A percentile compares a stretch with the other conserved stretches of the same genome.
These are phyloP conservation scores for Sweltsa coloradensis DNA, from an alignment of 1,140 invertebrate species.

Conservation along the genomic window DNA sequence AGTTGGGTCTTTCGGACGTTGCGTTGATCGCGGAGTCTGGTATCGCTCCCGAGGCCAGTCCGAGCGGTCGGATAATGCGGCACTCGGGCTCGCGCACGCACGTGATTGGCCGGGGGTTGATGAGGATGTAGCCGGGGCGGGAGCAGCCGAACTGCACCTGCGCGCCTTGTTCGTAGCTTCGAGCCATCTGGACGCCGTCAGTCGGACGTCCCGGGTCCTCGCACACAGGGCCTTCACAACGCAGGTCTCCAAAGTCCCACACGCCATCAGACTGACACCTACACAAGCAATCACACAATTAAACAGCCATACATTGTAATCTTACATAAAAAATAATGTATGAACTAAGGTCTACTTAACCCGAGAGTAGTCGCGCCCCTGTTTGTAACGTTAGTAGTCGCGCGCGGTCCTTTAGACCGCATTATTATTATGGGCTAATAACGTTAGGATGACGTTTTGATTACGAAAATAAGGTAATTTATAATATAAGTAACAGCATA, in stretches of 20 bases:
- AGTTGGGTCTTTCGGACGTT: constrained; percentile 82
- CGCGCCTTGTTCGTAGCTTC: constrained; percentile 86
- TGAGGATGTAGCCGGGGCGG: constrained; percentile 84
- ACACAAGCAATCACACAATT: constrained; percentile 3
- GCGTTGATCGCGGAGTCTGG: constrained; percentile 94
- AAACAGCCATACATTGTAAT: too few species aligned
- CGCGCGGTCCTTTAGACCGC: too few species aligned
- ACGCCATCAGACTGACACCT: constrained; percentile 79
- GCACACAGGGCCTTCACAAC: constrained; percentile 92
- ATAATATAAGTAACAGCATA: too few species aligned
- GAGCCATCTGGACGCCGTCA: constrained; percentile 77
- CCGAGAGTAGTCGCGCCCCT: too few species aligned
- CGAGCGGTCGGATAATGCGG: constrained; percentile 81
- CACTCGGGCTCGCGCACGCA: constrained; percentile 89
- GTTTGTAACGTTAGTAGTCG: too few species aligned
- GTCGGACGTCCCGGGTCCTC: constrained; percentile 87
- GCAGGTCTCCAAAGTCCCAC: constrained; percentile 94
- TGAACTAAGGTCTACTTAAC: too few species aligned
- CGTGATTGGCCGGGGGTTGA: constrained; percentile 78
- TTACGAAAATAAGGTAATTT: too few species aligned
- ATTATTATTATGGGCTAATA: too few species aligned
- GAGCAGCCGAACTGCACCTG: constrained; percentile 84
- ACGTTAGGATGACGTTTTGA: too few species aligned
- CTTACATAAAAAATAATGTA: too few species aligned
- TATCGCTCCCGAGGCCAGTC: constrained; percentile 80